Conservation (phyloP, 2,113 vertebrate genomes). For the Scomber colias region DNA sequence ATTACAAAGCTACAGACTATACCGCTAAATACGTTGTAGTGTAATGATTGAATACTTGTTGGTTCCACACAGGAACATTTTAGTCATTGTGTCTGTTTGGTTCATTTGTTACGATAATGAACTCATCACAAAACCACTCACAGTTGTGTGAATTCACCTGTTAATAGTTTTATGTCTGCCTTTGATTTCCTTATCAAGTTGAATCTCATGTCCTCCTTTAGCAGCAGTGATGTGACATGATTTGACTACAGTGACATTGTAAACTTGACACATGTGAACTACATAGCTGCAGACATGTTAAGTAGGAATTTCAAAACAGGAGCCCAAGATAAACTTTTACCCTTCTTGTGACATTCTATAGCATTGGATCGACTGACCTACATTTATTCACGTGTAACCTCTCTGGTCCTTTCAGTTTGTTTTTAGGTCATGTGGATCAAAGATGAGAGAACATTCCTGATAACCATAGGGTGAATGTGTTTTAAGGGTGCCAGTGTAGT, state of each 20-base stretch:
- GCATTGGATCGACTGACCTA: slow-evolving; percentile 48
- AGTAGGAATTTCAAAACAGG: not conserved
- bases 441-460: slow-evolving; percentile 54
- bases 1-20: too few relatives aligned
- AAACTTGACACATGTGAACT: not conserved
- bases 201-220: not conserved
- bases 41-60: too few relatives aligned
- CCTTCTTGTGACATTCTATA: slow-evolving; percentile 34
- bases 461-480: slow-evolving; percentile 32
- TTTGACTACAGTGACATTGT: not conserved
- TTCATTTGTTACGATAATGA: too few relatives aligned
- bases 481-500: slow-evolving; percentile 4
- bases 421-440: slow-evolving; percentile 60
- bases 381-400: slow-evolving; percentile 39
- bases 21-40: too few relatives aligned
- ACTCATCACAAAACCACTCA: not conserved
- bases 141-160: not conserved
- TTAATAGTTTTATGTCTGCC: not conserved
- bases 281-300: not conserved
- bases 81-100: too few relatives aligned
- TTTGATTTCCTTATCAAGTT: not conserved
- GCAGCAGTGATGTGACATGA: not conserved
- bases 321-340: slow-evolving; percentile 3
- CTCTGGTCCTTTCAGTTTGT: slow-evolving; percentile 38
- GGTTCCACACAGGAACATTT: too few relatives aligned